A percentile compares a stretch with the other conserved stretches of the same genome.
Conservation (phyloP, 2,113 vertebrate genomes). For the Macrotus californicus region DNA sequence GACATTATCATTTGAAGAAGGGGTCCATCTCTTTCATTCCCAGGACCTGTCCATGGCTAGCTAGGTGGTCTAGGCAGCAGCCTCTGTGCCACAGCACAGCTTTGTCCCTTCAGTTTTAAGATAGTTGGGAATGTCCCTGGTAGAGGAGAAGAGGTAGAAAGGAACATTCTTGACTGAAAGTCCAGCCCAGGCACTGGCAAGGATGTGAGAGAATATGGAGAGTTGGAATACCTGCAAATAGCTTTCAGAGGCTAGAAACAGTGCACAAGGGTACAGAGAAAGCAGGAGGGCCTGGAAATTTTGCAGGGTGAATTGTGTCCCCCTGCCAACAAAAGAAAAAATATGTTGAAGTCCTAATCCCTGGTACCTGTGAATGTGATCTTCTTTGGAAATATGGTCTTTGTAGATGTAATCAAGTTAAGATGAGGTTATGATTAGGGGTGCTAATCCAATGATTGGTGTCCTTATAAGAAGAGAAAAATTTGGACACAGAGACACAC, state of each 20-base stretch:
- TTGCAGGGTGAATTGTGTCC: neutral
- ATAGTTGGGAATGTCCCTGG: neutral
- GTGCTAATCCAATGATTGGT: neutral
- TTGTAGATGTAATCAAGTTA: neutral
- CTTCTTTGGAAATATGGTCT: neutral
- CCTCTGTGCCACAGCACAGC: too few relatives aligned
- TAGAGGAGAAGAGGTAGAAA: neutral
- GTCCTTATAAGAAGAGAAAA: neutral
- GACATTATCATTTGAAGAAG: too few relatives aligned
- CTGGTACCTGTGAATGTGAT: neutral
- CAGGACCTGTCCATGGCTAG: too few relatives aligned
- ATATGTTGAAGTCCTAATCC: neutral
- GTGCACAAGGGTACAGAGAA: neutral
- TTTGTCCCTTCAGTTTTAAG: neutral
- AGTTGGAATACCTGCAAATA: neutral
- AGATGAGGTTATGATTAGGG: neutral
- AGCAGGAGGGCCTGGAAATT: neutral
- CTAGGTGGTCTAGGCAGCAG: too few relatives aligned
- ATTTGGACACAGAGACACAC: neutral
- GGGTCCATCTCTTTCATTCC: too few relatives aligned
- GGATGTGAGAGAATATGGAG: fast-evolving
- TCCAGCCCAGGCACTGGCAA: fast-evolving
- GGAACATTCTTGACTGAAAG: neutral
- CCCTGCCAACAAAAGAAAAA: neutral
- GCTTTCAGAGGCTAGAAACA: neutral